These are phyloP conservation scores for Pluvianellus socialis DNA, from an alignment of 2,113 vertebrate species.

Conservation along the genomic window DNA sequence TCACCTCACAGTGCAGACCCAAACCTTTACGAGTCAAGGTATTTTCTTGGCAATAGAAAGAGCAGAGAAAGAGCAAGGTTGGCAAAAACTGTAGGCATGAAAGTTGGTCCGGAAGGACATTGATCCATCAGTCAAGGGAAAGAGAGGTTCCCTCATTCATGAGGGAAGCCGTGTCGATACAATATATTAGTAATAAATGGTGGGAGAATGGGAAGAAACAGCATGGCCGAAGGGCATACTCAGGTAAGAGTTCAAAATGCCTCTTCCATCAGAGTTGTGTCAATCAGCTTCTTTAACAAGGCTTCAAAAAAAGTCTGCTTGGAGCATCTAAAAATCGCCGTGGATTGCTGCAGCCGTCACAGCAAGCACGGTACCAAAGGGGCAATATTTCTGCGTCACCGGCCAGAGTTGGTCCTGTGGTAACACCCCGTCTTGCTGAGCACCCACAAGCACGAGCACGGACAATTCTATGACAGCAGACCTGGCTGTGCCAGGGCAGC, in stretches of 20 bases:
- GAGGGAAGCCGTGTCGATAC: background rate
- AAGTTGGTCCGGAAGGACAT: background rate
- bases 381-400: background rate
- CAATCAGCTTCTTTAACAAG: background rate
- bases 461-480: accelerated
- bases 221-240: background rate
- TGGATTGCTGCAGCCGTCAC: background rate
- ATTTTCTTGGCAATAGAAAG: background rate
- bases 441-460: background rate
- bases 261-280: background rate
- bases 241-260: background rate
- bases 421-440: background rate
- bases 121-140: background rate
- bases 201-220: background rate
- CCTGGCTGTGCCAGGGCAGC: too few species aligned
- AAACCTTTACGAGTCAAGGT: background rate
- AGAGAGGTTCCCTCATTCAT: background rate
- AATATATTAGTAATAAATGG: background rate
- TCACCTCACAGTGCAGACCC: background rate
- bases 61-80: background rate
- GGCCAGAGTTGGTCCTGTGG: background rate
- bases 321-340: background rate
- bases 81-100: background rate
- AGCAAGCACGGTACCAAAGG: background rate
- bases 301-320: background rate